These are phyloP conservation scores for Ctenomys sociabilis DNA, from an alignment of 2,113 vertebrate species.

Conservation along the genomic window DNA sequence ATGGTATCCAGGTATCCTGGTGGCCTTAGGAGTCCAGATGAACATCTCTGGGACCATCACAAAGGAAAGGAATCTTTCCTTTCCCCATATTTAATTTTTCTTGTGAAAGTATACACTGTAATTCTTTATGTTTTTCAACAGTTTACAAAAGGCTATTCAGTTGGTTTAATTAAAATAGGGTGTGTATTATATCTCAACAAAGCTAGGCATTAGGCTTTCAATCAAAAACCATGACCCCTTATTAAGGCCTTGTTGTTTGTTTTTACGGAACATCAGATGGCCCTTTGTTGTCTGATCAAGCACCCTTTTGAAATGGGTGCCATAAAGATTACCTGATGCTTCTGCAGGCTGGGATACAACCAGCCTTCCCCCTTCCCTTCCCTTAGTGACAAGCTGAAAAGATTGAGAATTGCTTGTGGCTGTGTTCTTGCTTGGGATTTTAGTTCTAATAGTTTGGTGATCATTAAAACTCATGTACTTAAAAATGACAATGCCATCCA, in stretches of 20 bases:
- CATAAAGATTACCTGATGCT: background rate
- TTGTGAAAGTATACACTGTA: background rate
- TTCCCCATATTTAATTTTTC: background rate
- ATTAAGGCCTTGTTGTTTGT: conserved; percentile 8
- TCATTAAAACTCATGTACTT: background rate
- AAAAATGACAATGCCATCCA: background rate
- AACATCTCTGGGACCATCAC: background rate
- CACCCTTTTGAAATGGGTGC: background rate
- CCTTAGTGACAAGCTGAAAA: background rate
- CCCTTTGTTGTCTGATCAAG: background rate
- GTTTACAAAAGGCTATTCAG: conserved; percentile 2
- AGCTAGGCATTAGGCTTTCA: background rate
- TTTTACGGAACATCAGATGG: conserved; percentile 5
- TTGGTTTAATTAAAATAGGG: conserved; percentile 39
- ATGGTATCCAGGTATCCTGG: background rate
- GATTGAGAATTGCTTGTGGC: background rate
- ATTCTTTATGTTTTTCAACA: background rate
- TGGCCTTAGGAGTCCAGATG: background rate
- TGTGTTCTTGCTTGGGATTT: background rate
- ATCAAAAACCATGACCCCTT: conserved; percentile 25
- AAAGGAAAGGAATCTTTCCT: background rate
- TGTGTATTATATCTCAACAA: background rate
- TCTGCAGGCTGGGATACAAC: background rate
- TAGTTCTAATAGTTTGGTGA: background rate
- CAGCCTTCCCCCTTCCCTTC: background rate